phyloP scores from a whole-genome alignment of 2,888 invertebrate genomes.

The Malacosoma neustria region DNA sequence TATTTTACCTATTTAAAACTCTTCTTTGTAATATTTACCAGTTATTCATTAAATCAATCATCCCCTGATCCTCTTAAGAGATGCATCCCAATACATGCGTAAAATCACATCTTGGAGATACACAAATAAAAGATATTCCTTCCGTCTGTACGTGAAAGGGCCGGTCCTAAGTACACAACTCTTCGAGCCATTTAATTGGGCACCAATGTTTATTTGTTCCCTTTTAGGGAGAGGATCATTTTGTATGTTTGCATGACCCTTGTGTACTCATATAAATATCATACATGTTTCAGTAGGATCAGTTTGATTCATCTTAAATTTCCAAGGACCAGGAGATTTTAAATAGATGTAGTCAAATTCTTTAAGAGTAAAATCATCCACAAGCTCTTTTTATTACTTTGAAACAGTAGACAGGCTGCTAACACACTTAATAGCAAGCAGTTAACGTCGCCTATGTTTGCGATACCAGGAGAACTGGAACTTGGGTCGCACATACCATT shows the following conservation, averaged over 20 bases:
- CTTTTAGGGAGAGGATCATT: slow-evolving; percentile 11
- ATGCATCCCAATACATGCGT: slow-evolving; percentile 14
- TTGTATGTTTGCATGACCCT: slow-evolving; percentile 13
- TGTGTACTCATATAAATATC: slow-evolving; percentile 3
- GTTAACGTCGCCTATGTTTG: too few relatives aligned
- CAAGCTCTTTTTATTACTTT: too few relatives aligned
- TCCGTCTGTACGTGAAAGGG: slow-evolving; percentile 15
- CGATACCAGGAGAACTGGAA: too few relatives aligned
- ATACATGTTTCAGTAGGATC: too few relatives aligned
- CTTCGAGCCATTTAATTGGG: slow-evolving; percentile 56
- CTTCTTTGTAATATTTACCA: background rate
- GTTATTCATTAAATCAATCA: background rate
- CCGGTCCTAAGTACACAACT: slow-evolving; percentile 51
- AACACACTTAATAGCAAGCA: too few relatives aligned
- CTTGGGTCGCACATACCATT: too few relatives aligned
- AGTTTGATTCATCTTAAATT: too few relatives aligned
- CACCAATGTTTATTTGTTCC: slow-evolving; percentile 43
- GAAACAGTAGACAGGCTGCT: too few relatives aligned
- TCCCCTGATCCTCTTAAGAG: slow-evolving; percentile 6
- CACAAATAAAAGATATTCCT: slow-evolving; percentile 15
- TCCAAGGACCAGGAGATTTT: too few relatives aligned
- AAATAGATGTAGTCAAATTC: too few relatives aligned
- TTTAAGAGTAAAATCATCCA: too few relatives aligned
- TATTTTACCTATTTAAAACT: too few relatives aligned
- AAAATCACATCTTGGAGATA: slow-evolving; percentile 14